Conservation (phyloP, 2,113 vertebrate genomes). For the Rissa tridactyla region DNA sequence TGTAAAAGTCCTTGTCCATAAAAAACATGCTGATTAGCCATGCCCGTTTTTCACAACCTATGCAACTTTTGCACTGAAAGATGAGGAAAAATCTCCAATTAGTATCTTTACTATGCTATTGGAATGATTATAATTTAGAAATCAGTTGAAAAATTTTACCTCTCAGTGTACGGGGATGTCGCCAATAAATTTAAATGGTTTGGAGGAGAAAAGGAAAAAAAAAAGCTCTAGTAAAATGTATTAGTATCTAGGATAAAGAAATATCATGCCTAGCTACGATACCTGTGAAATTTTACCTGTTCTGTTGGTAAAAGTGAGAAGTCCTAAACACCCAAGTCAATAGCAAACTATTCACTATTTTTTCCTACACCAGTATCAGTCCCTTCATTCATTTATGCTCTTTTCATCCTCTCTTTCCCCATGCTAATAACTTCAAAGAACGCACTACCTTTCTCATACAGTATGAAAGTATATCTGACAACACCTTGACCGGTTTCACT, state of each 20-base stretch:
- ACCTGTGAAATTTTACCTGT: neutral
- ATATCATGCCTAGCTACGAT: neutral
- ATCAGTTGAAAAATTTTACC: neutral
- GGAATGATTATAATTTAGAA: neutral
- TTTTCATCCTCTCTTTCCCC: neutral
- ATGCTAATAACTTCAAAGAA: neutral
- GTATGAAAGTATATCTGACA: neutral
- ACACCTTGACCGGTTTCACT: neutral
- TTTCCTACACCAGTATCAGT: neutral
- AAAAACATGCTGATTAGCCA: neutral
- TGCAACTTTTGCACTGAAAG: neutral
- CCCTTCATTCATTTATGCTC: neutral
- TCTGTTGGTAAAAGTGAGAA: neutral
- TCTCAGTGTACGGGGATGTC: neutral
- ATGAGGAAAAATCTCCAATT: neutral
- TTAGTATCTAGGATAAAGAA: neutral
- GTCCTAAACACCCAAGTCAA: neutral
- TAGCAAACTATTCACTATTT: neutral
- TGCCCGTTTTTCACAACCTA: neutral
- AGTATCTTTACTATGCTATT: neutral
- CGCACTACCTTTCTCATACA: neutral
- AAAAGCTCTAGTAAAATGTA: neutral
- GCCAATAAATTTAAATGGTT: neutral
- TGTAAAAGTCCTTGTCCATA: neutral
- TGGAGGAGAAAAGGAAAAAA: neutral